phyloP scores from a whole-genome alignment of 2,888 invertebrate species.

The Epinotia nisella region DNA sequence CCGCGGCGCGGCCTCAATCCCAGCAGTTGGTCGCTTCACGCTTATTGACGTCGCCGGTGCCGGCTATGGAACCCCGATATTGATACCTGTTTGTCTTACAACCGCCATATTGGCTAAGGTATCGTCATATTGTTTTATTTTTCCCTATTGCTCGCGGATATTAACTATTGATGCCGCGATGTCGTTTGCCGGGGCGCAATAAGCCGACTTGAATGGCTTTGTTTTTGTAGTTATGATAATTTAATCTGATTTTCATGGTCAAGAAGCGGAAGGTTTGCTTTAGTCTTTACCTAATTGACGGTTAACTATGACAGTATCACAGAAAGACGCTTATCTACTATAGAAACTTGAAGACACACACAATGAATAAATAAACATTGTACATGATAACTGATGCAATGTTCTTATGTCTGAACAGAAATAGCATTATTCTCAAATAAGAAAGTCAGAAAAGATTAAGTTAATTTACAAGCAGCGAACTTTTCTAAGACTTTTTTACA shows the following conservation, averaged over 20 bases:
- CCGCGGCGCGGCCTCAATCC: conserved; percentile 53
- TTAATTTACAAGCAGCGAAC: conserved; percentile 10
- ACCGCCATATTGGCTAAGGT: conserved; percentile 64
- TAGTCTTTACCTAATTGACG: no score
- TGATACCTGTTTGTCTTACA: conserved; percentile 71
- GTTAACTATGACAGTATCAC: background rate
- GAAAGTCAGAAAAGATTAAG: background rate
- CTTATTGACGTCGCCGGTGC: conserved; percentile 69
- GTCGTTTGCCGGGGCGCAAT: conserved; percentile 53
- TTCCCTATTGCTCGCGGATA: conserved; percentile 65
- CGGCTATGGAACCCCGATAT: conserved; percentile 67
- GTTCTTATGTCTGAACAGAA: no score
- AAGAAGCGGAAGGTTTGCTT: background rate
- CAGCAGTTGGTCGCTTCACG: conserved; percentile 57
- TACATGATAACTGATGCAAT: no score
- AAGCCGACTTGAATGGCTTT: conserved; percentile 34
- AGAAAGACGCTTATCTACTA: background rate
- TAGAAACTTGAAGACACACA: no score
- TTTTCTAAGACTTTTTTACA: conserved; percentile 23
- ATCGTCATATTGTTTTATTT: conserved; percentile 61
- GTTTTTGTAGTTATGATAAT: conserved; percentile 37
- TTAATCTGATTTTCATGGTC: conserved; percentile 20
- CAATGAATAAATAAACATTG: background rate
- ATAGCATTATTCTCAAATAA: background rate
- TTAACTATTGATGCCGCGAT: conserved; percentile 66